A percentile compares a stretch with the other conserved stretches of the same genome.
Conservation (phyloP, 2,113 vertebrate genomes). For the Columbina picui region DNA sequence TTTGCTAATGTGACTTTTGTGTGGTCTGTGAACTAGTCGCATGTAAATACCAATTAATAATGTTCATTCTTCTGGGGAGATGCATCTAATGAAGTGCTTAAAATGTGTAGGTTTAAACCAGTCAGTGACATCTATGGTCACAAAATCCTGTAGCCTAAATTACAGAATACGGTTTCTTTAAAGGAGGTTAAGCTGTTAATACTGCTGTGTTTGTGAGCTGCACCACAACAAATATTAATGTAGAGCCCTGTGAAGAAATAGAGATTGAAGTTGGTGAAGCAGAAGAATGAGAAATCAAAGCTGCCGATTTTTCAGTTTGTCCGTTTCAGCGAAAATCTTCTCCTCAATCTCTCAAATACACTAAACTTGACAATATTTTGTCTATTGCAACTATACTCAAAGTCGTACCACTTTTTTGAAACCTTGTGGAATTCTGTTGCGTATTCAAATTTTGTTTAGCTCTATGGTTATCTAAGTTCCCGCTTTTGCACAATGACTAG, state of each 20-base stretch:
- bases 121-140: not conserved
- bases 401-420: not conserved
- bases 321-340: not conserved
- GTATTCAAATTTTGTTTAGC: not conserved
- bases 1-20: not conserved
- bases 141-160: not conserved
- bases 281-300: not conserved
- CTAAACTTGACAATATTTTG: not conserved
- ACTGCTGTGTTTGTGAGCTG: constrained; percentile 47
- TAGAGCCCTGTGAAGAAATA: constrained; percentile 75
- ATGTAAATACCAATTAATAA: not conserved
- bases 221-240: constrained; percentile 78
- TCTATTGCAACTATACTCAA: not conserved
- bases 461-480: not conserved
- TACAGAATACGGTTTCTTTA: not conserved
- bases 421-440: not conserved
- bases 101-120: not conserved
- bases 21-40: constrained; percentile 13
- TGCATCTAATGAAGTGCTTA: not conserved
- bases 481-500: not conserved
- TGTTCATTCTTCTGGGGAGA: not conserved
- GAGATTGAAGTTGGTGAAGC: not conserved
- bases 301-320: not conserved
- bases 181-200: constrained; percentile 25
- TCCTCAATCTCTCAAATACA: not conserved